Evolutionary conservation across 2,797 vertebrate species (phyloP).

Genomic region (Microhierax caerulescens): DNA sequence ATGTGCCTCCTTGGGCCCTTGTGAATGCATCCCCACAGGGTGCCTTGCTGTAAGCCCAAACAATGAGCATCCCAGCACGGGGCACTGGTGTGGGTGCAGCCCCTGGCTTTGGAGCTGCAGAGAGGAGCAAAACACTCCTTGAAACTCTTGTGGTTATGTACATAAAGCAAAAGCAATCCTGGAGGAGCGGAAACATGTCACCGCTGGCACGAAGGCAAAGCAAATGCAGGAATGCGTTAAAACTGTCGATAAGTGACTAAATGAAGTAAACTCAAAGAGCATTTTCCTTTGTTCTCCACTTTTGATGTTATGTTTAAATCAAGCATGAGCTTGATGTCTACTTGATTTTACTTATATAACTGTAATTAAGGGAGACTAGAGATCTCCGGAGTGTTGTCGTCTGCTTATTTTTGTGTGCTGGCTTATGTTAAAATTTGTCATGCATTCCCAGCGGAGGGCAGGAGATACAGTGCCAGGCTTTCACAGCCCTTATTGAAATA

Average conservation of each 20-base stretch:
- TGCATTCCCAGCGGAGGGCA: not conserved
- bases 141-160: not conserved
- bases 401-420: not conserved
- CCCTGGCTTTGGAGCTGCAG: not conserved
- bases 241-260: not conserved
- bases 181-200: fast-evolving
- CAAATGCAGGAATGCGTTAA: not conserved
- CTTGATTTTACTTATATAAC: not conserved
- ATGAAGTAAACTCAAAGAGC: not conserved
- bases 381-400: not conserved
- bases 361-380: not conserved
- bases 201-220: not conserved
- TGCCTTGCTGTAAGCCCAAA: not conserved
- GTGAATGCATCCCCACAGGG: fast-evolving
- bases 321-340: not conserved
- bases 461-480: not conserved
- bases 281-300: not conserved
- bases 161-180: not conserved
- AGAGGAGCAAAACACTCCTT: not conserved
- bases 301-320: not conserved
- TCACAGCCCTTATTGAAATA: not conserved
- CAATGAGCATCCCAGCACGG: fast-evolving
- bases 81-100: not conserved
- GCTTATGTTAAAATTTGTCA: not conserved
- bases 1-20: fast-evolving